These are phyloP conservation scores for Meloidogyne floridensis DNA, from an alignment of 1,140 invertebrate genomes.

Conservation along the genomic window DNA sequence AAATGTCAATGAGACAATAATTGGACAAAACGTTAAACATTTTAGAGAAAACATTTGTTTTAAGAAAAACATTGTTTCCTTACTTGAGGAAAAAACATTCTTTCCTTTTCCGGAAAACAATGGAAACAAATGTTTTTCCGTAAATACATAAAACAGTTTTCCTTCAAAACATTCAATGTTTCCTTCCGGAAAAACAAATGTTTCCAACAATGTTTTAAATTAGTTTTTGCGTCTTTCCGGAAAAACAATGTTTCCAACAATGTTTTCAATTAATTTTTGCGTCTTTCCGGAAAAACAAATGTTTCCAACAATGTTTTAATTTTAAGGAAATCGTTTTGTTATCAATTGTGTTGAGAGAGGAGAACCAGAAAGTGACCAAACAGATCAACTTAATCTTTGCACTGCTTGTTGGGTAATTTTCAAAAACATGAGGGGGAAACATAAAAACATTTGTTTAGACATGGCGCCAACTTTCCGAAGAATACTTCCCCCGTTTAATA, in stretches of 20 bases:
- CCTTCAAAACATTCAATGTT: neutral
- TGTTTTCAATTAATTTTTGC: neutral
- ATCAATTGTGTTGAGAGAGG: conserved; percentile 52
- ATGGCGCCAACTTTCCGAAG: conserved; percentile 41
- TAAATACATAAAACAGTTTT: neutral
- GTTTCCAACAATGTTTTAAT: neutral
- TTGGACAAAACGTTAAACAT: no score
- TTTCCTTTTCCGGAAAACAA: no score
- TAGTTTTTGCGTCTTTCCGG: neutral
- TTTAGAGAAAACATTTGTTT: no score
- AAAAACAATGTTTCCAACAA: neutral
- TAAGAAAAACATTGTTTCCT: no score
- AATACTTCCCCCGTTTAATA: conserved; percentile 49
- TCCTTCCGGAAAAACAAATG: neutral
- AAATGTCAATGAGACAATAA: no score
- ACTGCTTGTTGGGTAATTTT: conserved; percentile 45
- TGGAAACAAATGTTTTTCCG: neutral
- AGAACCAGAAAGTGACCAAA: conserved; percentile 44
- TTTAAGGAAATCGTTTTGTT: conserved; percentile 47
- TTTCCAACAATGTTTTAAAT: neutral
- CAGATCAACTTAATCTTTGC: conserved; percentile 49
- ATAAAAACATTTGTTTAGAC: neutral
- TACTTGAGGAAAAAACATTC: no score
- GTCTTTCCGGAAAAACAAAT: neutral
- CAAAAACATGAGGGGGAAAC: neutral